Percentiles rank a stretch among this genome's conserved stretches.
These are phyloP conservation scores for Phymatocera aterrima DNA, from an alignment of 2,888 invertebrate genomes.

Conservation along the genomic window DNA sequence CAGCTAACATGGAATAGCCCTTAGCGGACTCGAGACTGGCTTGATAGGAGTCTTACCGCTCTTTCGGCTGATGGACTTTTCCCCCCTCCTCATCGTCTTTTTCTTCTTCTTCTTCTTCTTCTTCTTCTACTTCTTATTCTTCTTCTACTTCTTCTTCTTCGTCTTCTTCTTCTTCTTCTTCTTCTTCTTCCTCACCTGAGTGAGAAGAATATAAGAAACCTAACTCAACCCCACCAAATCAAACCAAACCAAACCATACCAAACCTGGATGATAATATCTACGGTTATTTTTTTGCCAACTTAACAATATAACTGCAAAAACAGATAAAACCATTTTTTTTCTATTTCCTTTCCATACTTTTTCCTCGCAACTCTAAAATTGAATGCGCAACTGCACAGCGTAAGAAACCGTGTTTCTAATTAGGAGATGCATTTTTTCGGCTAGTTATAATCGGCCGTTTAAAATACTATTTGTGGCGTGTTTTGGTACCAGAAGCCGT, in stretches of 20 bases:
- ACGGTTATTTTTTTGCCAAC: background rate
- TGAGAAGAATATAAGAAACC: background rate
- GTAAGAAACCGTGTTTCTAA: too few species aligned
- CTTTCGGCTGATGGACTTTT: constrained; percentile 51
- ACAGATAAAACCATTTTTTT: too few species aligned
- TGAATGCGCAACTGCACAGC: too few species aligned
- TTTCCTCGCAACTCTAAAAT: too few species aligned
- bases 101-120: background rate
- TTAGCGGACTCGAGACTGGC: constrained; percentile 66
- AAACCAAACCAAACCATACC: background rate
- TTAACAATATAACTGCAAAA: background rate
- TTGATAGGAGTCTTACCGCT: constrained; percentile 70
- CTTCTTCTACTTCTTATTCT: background rate
- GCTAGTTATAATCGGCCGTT: too few species aligned
- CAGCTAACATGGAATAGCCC: constrained; percentile 74
- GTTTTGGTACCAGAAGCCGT: too few species aligned
- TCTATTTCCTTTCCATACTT: too few species aligned
- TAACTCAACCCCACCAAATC: background rate
- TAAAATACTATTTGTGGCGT: too few species aligned
- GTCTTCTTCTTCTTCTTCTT: constrained; percentile 2
- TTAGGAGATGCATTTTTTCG: too few species aligned
- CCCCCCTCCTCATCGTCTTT: background rate
- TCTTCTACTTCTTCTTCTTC: too few species aligned
- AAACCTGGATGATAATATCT: background rate
- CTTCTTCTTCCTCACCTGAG: background rate